Evolutionary conservation across 2,113 vertebrate genomes (phyloP).

Genomic region (Nesoenas mayeri): DNA sequence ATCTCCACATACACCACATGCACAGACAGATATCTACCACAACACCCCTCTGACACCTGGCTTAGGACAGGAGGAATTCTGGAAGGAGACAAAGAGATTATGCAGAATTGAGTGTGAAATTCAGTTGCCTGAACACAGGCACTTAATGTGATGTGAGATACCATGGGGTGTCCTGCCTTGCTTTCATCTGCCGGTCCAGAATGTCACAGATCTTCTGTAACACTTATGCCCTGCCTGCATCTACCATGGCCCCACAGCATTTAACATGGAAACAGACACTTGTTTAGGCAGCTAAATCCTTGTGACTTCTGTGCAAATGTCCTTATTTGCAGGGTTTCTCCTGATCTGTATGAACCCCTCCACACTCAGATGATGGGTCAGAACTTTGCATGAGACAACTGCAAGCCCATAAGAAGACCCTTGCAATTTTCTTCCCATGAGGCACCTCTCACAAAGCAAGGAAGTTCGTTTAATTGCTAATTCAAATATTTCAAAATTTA

Average conservation of each 20-base stretch:
- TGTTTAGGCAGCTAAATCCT: not conserved
- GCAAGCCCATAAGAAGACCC: not conserved
- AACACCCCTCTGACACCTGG: not conserved
- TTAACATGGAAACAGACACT: not conserved
- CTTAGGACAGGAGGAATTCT: not conserved
- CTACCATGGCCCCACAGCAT: not conserved
- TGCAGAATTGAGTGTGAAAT: not conserved
- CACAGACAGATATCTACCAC: not conserved
- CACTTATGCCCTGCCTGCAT: not conserved
- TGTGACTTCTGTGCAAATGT: not conserved
- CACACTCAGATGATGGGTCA: not conserved
- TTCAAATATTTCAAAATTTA: not conserved
- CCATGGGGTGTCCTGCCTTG: not conserved
- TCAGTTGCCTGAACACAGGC: not conserved
- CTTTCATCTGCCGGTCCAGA: not conserved
- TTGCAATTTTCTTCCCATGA: not conserved
- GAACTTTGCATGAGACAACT: not conserved
- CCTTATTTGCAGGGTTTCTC: not conserved
- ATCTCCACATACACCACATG: not conserved
- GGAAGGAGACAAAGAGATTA: not conserved
- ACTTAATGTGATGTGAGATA: accelerated
- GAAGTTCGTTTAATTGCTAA: not conserved
- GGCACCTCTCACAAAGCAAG: not conserved
- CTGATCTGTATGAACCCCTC: accelerated
- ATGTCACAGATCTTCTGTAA: not conserved